Evolutionary conservation across 2,797 vertebrate species (phyloP), one percentile per base, ranked within the genome.

Genomic region (Mormyrus proboscirostris): DNA sequence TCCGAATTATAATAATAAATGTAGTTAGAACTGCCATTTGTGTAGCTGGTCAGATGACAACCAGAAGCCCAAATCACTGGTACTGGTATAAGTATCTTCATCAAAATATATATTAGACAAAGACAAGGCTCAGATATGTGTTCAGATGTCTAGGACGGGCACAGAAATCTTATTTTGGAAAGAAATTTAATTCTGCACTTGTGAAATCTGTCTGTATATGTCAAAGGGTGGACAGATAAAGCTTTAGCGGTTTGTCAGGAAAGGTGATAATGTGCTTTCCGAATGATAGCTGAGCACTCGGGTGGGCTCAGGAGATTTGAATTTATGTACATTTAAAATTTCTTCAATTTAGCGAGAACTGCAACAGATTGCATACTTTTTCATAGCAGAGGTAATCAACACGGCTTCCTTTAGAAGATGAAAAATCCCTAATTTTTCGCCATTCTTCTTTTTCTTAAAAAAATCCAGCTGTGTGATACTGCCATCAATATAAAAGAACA

Each of bases 401-500:
- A 7, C 19, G 6, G 86, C 53, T 87, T 87, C 19, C 33, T 59
- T 87, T 59, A 62, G 51, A 38, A 87, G 6, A 87, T 57, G 29
- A 38, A 87, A 38, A 44, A 87, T 38, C 12, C 51, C 33, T 12
- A 49, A 50, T 87, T 87, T 87, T 57, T 16, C 12, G 7, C 4
- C 10, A 86, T 38, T 53, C 49, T 55, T 57, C n/a, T 59, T 62
- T 7, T 62, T 62, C 22, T 62, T 25, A 8, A 53, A 86, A 50
- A 51, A 57, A 55, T 86, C 29, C 51, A 62, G 55, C 53, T 41
- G 12, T 41, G 19, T 62, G 33, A 33, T 87, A 41, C 25, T 87
- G 55, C 53, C 86, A 59, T 87, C 55, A 87, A 59, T 57, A 87
- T 87, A 53, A 62, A 55, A 87, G 29, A 33, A 57, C 55, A 87